A percentile compares a stretch with the other conserved stretches of the same genome.
Evolutionary conservation across 2,797 vertebrate species (phyloP).

Genomic region (Pantherophis vulpinus): DNA sequence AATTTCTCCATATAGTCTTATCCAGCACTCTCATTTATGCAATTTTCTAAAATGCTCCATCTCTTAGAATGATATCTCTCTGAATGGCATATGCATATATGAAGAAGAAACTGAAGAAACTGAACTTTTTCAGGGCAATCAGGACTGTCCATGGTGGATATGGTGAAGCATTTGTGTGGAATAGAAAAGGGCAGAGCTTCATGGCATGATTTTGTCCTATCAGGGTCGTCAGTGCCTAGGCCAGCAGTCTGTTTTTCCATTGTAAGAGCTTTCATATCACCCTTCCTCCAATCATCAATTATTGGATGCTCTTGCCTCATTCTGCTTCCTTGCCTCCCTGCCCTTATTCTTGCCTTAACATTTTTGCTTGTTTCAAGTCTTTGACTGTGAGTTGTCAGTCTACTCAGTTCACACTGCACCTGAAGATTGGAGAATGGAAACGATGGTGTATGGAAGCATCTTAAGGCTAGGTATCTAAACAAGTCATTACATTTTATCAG

Average conservation of each 20-base stretch:
- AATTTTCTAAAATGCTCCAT: not conserved
- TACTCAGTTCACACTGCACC: not conserved
- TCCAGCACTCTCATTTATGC: not conserved
- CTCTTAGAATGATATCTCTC: not conserved
- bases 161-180: not conserved
- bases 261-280: not conserved
- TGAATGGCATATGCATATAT: not conserved
- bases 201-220: not conserved
- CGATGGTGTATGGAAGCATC: not conserved
- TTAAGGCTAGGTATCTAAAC: not conserved
- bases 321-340: not conserved
- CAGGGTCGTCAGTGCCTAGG: not conserved
- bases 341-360: too few species aligned
- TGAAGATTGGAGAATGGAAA: not conserved
- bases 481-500: not conserved
- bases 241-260: not conserved
- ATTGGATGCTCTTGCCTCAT: not conserved
- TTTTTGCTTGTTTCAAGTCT: not conserved
- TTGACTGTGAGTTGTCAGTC: not conserved
- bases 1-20: not conserved
- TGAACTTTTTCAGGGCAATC: not conserved
- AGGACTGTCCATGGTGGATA: not conserved
- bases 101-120: not conserved
- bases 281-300: not conserved
- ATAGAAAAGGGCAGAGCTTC: not conserved